Evolutionary conservation across 2,113 vertebrate genomes (phyloP), one percentile per base, ranked within the genome.

Genomic region (Urocitellus parryii): DNA sequence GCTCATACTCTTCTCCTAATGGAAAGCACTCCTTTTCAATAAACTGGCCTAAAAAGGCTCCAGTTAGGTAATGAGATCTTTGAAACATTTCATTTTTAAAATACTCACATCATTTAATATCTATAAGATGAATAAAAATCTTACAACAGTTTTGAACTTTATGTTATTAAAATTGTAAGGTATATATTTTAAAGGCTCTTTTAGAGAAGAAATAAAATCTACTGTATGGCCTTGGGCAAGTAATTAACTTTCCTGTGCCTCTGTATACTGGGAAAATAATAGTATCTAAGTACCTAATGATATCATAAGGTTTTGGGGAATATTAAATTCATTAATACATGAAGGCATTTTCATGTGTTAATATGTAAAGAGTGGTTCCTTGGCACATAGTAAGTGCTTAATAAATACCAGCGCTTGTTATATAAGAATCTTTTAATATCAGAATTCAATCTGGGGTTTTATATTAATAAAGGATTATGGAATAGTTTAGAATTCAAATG

Each of bases 1-100:
- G 84, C 77, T 92, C 88, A 88, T 29, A 72, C 32, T 37, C 77
- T 72, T 74, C 34, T 83, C 76, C 82, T 92, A 86, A 88, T 79
- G 65, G 92, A 95, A 96, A 97, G 88, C 93, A 92, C 70, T 82
- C 96, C 88, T 97, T 94, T 97, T 96, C 92, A 95, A 72, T 88
- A 88, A 84, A 76, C 74, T 92, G 80, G n/a, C 56, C 81, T 76
- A 70, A 72, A 86, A 96, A 76, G 58, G 39, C 74, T 88, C 51
- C 91, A 5, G 34, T 85, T 74, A 80, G 53, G 37, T 83, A 94
- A 91, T 63, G 72, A 73, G 56, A 95, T 74, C 76, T 67, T 94
- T 65, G 79, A 91, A 93, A 90, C 10, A 56, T 94, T 92, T 92
- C 18, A 0, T 76, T 97, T 96, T 94, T 88, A 95, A 91, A 78